Conservation (phyloP, 2,113 vertebrate species). For the Athene cunicularia region DNA sequence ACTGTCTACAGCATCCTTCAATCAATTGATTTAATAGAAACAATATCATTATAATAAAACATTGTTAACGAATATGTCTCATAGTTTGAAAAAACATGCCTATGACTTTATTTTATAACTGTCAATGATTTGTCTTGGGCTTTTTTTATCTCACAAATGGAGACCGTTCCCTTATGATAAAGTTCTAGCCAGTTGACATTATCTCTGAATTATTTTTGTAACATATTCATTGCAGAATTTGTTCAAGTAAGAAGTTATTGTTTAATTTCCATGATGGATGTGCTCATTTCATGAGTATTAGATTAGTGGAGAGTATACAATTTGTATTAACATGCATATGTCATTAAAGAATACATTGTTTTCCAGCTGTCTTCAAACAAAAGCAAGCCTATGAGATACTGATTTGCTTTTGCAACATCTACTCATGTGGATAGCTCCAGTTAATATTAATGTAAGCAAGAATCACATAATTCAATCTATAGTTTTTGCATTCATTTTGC, state of each 20-base stretch:
- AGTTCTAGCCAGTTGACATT: conserved; percentile 5
- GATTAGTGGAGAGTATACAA: conserved; percentile 65
- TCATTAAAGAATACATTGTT: conserved; percentile 59
- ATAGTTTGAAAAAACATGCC: neutral
- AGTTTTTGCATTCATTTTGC: conserved; percentile 6
- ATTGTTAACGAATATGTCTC: neutral
- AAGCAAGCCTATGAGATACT: conserved; percentile 3
- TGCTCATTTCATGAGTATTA: conserved; percentile 71
- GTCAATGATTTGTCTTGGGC: neutral
- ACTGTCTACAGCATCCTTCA: conserved; percentile 3
- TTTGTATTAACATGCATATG: conserved; percentile 63
- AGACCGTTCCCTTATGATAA: neutral
- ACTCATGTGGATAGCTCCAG: neutral
- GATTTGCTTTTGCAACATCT: conserved; percentile 6
- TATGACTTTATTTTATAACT: conserved; percentile 1
- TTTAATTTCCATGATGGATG: conserved; percentile 71
- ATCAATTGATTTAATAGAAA: conserved; percentile 27
- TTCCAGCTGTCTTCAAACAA: conserved; percentile 55
- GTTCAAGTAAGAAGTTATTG: conserved; percentile 58
- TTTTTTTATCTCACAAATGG: conserved; percentile 44
- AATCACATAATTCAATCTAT: neutral
- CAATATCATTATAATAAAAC: conserved; percentile 22
- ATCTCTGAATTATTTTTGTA: conserved; percentile 71
- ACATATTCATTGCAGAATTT: conserved; percentile 63
- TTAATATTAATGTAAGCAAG: conserved; percentile 2